These are phyloP conservation scores for Acromyrmex charruanus DNA, from an alignment of 1,140 invertebrate species.

Conservation along the genomic window DNA sequence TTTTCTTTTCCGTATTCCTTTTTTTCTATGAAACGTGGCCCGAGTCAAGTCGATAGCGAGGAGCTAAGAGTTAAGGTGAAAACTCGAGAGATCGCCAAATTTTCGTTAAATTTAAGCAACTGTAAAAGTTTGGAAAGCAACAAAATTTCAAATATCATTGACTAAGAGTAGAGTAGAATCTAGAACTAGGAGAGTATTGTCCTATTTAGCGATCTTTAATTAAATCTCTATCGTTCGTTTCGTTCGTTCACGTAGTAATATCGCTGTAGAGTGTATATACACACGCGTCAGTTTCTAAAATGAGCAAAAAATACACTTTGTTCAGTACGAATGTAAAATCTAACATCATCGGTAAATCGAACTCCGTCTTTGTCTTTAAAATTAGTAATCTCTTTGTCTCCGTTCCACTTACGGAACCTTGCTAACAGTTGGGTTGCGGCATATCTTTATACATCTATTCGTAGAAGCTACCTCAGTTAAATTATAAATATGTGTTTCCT, in stretches of 20 bases:
- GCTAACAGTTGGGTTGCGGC: constrained; percentile 27
- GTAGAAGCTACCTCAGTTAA: constrained; percentile 67
- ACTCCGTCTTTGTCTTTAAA: constrained; percentile 43
- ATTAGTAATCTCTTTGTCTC: constrained; percentile 54
- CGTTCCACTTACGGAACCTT: constrained; percentile 8
- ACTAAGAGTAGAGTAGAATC: constrained; percentile 70
- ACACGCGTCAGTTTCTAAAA: constrained; percentile 61
- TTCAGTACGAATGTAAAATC: constrained; percentile 54
- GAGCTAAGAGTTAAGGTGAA: constrained; percentile 72
- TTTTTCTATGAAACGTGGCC: constrained; percentile 31
- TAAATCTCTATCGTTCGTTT: constrained; percentile 70
- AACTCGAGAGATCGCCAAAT: constrained; percentile 67
- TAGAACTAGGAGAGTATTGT: constrained; percentile 79
- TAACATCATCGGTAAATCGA: constrained; percentile 44
- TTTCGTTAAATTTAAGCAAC: constrained; percentile 66
- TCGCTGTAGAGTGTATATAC: constrained; percentile 36
- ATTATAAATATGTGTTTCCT: constrained; percentile 74
- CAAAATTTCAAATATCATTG: constrained; percentile 72
- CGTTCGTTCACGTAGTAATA: constrained; percentile 31
- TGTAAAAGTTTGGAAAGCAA: constrained; percentile 64
- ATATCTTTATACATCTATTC: constrained; percentile 56
- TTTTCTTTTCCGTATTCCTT: constrained; percentile 41
- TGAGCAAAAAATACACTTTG: constrained; percentile 69
- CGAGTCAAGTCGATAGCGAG: constrained; percentile 62
- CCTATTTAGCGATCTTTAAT: constrained; percentile 62